Evolutionary conservation across 2,113 vertebrate species (phyloP), one percentile per base, ranked within the genome.

Genomic region (Vidua macroura): DNA sequence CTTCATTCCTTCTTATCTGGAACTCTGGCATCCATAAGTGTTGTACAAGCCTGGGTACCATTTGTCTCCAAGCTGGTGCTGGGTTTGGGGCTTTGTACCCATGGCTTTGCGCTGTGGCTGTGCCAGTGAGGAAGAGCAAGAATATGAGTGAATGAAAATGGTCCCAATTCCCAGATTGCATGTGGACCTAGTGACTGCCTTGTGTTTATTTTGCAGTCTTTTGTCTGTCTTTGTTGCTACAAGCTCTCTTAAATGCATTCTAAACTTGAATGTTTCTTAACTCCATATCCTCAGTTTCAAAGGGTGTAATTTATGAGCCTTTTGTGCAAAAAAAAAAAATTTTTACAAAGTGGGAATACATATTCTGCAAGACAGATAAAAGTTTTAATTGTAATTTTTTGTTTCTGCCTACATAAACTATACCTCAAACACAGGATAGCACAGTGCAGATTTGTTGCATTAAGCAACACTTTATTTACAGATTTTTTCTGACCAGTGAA

Each of bases 31-130:
- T n/a, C 8, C 18, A 10, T 9, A 13, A 15, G 25, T 18, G 11
- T 46, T 83, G 15, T 33, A 51, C 7, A 64, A 60, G 15, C 10
- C 21, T 52, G 30, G n/a, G 11, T 24, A 28, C 10, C 23, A 5
- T 53, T 67, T 72, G 9, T 69, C 21, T 72, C 37, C 59, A 86
- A n/a, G 68, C 8, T 58, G n/a, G 6, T 37, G 33, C 20, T 2
- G 4, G 27, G 5, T 22, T 8, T 79, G 43, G 30, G 20, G 6
- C 10, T 80, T 80, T 59, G 7, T 13, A 31, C 8, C 30, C 59
- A 22, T 0, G 1, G 59, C 37, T 52, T 52, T 63, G 76, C 5
- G 0, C 15, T 1, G 2, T 60, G 44, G 11, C 51, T 78, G 31
- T 66, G 63, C 21, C 37, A 66, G 30, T 27, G 80, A 64, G 82